phyloP scores from a whole-genome alignment of 2,113 vertebrate genomes.

The Brachionichthys hirsutus region DNA sequence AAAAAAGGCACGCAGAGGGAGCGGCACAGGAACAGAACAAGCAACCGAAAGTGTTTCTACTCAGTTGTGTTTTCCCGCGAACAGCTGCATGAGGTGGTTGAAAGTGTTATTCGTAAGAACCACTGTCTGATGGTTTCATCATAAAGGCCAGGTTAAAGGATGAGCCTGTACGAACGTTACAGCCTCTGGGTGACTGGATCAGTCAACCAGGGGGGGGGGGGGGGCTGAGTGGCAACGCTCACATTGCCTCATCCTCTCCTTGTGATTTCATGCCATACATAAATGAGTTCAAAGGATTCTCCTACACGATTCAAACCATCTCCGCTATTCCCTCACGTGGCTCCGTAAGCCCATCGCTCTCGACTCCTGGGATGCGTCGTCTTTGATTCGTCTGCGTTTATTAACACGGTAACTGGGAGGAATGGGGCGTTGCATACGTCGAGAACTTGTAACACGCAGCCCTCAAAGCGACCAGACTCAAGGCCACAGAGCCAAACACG shows the following conservation, averaged over 20 bases:
- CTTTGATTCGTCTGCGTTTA: slow-evolving; percentile 20
- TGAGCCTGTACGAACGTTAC: background rate
- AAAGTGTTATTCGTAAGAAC: slow-evolving; percentile 6
- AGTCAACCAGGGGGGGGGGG: slow-evolving; percentile 17
- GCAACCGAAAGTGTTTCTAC: slow-evolving; percentile 4
- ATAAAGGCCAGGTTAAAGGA: background rate
- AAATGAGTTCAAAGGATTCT: background rate
- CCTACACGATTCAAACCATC: no score
- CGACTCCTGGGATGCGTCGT: slow-evolving; percentile 3
- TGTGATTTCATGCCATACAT: background rate
- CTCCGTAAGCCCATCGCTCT: background rate
- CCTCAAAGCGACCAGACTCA: no score
- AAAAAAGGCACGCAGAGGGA: slow-evolving; percentile 3
- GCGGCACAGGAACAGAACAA: slow-evolving; percentile 4
- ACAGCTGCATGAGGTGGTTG: background rate
- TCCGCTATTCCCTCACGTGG: background rate
- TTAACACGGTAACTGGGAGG: slow-evolving; percentile 28
- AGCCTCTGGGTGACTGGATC: slow-evolving; percentile 18
- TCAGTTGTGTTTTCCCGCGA: background rate
- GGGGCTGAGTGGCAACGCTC: slow-evolving; percentile 29
- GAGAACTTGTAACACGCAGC: background rate
- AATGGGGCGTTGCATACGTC: slow-evolving; percentile 6
- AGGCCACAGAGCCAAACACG: no score
- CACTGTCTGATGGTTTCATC: background rate
- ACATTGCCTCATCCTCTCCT: background rate